Evolutionary conservation across 2,113 vertebrate species (phyloP).

Genomic region (Oplegnathus fasciatus): DNA sequence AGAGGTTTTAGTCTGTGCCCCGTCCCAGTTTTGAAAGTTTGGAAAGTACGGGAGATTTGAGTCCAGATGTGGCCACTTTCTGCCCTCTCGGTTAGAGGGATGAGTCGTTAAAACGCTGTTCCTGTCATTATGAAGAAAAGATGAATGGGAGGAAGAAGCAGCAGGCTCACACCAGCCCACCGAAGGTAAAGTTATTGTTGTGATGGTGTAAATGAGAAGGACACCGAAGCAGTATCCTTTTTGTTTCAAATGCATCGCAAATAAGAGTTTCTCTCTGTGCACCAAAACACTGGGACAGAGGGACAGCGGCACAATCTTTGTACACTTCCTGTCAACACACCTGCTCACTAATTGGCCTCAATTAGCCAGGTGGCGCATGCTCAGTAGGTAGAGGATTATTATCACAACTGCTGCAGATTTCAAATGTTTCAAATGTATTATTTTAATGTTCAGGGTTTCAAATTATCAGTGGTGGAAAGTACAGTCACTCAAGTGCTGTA

Average conservation of each 20-base stretch:
- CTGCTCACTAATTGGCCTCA: conserved; percentile 60
- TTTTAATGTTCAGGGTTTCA: background rate
- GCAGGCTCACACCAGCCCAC: conserved; percentile 9
- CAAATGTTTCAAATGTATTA: background rate
- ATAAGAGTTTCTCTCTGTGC: conserved; percentile 28
- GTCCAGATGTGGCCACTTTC: background rate
- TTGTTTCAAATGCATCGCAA: conserved; percentile 61
- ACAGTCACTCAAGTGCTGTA: background rate
- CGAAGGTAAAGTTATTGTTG: background rate
- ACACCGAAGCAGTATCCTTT: conserved; percentile 20
- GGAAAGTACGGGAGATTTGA: background rate
- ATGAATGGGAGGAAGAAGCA: background rate
- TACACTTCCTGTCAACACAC: conserved; percentile 55
- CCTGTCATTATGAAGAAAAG: background rate
- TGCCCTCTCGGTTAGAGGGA: too few species aligned
- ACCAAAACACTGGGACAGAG: conserved; percentile 22
- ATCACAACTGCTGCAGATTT: background rate
- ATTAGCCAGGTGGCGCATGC: conserved; percentile 26
- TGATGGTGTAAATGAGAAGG: conserved; percentile 49
- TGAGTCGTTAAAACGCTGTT: background rate
- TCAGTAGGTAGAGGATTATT: background rate
- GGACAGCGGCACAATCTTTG: background rate
- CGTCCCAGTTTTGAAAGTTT: background rate
- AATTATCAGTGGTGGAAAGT: too few species aligned
- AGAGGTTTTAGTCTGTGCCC: background rate